Evolutionary conservation across 2,888 invertebrate genomes (phyloP).

Genomic region (Campoplex capitator): DNA sequence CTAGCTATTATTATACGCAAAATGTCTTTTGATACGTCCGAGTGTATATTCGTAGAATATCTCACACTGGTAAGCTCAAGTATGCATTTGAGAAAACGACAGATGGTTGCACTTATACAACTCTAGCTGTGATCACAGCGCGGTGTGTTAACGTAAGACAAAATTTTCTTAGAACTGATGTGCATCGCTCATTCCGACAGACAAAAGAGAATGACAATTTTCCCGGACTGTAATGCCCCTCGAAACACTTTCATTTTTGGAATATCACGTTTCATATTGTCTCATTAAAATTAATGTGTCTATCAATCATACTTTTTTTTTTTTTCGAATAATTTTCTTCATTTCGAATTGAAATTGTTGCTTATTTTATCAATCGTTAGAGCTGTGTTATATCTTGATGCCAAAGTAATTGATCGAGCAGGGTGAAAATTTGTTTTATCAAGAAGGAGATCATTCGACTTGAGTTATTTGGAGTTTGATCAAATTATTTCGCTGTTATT

Average conservation of each 20-base stretch:
- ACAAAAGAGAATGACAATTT: constrained; percentile 47
- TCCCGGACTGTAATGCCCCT: neutral
- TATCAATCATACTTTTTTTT: neutral
- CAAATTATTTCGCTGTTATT: neutral
- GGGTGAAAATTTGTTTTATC: neutral
- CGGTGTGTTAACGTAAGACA: constrained; percentile 2
- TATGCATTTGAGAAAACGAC: constrained; percentile 39
- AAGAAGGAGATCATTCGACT: neutral
- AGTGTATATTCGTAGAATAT: neutral
- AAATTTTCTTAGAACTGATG: constrained; percentile 55
- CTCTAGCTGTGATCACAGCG: constrained; percentile 6
- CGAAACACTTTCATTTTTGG: constrained; percentile 28
- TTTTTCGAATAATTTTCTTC: neutral
- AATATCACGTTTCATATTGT: constrained; percentile 46
- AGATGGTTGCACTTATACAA: constrained; percentile 43
- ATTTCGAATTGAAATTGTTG: neutral
- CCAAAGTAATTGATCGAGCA: neutral
- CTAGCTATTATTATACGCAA: constrained; percentile 64
- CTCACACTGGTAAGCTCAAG: constrained; percentile 4
- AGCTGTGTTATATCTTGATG: neutral
- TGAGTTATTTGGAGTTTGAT: neutral
- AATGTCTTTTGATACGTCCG: constrained; percentile 35
- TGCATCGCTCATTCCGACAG: constrained; percentile 34
- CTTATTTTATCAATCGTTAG: neutral
- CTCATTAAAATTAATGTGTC: neutral